A percentile compares a stretch with the other conserved stretches of the same genome.
Evolutionary conservation across 2,797 vertebrate species (phyloP).

Genomic region (Enoplosus armatus): DNA sequence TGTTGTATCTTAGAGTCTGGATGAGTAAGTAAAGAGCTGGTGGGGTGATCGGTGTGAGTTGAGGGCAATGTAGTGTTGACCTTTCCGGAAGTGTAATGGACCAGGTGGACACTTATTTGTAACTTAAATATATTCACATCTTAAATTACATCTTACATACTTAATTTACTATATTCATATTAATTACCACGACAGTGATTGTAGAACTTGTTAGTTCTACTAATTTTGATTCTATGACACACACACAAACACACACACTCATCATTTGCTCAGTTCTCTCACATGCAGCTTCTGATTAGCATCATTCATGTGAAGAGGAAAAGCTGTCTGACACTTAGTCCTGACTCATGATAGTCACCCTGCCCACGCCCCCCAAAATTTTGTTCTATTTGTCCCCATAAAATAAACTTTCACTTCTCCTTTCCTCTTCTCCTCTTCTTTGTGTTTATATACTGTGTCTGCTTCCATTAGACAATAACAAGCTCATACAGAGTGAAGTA

Average conservation of each 20-base stretch:
- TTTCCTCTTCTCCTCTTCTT: background rate
- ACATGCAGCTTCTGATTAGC: conserved; percentile 15
- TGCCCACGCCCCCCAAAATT: background rate
- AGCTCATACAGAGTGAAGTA: background rate
- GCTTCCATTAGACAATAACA: background rate
- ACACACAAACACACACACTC: background rate
- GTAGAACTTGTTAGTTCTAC: background rate
- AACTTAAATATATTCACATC: background rate
- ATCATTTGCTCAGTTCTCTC: conserved; percentile 12
- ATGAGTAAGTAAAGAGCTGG: conserved; percentile 30
- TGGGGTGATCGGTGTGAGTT: background rate
- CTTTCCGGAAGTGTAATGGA: conserved; percentile 34
- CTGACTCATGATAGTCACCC: background rate
- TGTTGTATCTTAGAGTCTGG: background rate
- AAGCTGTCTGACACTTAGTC: background rate
- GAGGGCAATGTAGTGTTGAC: conserved; percentile 24
- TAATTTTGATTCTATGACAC: background rate
- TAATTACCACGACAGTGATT: background rate
- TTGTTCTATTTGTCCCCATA: background rate
- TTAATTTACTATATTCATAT: background rate
- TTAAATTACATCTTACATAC: too few species aligned
- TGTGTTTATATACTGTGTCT: background rate
- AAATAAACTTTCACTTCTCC: background rate
- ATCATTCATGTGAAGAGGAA: conserved; percentile 1
- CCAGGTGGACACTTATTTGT: too few species aligned